Evolutionary conservation across 2,113 vertebrate genomes (phyloP).

Genomic region (Haliaeetus leucogaster): DNA sequence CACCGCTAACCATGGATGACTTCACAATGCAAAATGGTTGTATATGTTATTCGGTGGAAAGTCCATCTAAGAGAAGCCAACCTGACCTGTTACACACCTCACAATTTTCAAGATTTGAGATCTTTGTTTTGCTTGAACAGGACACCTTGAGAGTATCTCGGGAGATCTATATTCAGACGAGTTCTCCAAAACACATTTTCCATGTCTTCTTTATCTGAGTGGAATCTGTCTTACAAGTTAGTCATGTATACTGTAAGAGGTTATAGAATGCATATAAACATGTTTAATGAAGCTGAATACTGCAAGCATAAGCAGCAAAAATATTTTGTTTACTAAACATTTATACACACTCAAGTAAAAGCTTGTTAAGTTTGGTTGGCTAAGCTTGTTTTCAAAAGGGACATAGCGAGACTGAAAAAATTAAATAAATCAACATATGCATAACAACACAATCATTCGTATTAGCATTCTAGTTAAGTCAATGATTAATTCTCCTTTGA

Average conservation of each 20-base stretch:
- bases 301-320: constrained; percentile 12
- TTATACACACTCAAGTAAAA: constrained; percentile 41
- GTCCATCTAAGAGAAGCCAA: not conserved
- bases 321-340: constrained; percentile 44
- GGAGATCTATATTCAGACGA: not conserved
- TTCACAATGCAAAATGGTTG: not conserved
- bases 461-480: constrained; percentile 10
- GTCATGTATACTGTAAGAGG: not conserved
- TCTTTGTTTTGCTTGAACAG: not conserved
- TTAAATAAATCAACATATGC: constrained; percentile 21
- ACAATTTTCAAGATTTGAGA: not conserved
- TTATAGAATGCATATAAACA: not conserved
- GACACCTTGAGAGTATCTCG: not conserved
- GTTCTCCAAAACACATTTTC: not conserved
- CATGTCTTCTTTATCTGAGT: not conserved
- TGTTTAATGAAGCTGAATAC: constrained; percentile 34
- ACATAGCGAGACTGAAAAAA: not conserved
- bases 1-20: not conserved
- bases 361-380: constrained; percentile 26
- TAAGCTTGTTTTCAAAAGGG: constrained; percentile 23
- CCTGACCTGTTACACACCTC: not conserved
- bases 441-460: not conserved
- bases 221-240: not conserved
- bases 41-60: not conserved
- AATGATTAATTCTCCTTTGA: constrained; percentile 38